Percentiles rank a stretch among this genome's conserved stretches.
Evolutionary conservation across 2,888 invertebrate genomes (phyloP).

Genomic region (Meta bourneti): DNA sequence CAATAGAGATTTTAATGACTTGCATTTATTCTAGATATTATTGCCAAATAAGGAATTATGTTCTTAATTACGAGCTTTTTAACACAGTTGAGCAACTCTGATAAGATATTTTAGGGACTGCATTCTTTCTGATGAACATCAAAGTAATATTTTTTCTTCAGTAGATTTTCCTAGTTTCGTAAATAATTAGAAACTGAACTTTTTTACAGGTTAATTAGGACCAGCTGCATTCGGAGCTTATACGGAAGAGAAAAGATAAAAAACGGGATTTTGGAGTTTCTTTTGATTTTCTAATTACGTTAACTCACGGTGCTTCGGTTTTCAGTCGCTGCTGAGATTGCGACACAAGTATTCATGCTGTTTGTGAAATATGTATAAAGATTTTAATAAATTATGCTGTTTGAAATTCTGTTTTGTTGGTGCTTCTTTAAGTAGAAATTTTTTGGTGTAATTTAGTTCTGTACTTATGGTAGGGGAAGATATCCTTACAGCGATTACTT

Average conservation of each 20-base stretch:
- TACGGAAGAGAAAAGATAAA: not conserved
- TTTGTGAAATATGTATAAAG: slow-evolving; percentile 62
- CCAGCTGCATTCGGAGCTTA: slow-evolving; percentile 62
- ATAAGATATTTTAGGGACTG: not conserved
- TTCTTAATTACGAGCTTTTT: not conserved
- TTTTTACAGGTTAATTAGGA: slow-evolving; percentile 34
- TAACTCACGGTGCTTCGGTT: slow-evolving; percentile 36
- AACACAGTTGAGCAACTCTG: not conserved
- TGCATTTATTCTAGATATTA: not conserved
- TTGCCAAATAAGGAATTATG: not conserved
- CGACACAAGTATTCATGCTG: slow-evolving; percentile 14
- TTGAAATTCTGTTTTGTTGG: not conserved
- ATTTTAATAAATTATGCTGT: slow-evolving; percentile 61
- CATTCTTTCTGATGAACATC: not conserved
- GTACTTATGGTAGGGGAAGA: too few species aligned
- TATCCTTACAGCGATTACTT: too few species aligned
- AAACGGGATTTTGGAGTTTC: slow-evolving; percentile 26
- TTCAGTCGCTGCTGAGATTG: slow-evolving; percentile 6
- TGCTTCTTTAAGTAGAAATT: too few species aligned
- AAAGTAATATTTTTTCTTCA: not conserved
- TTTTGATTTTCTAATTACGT: slow-evolving; percentile 35
- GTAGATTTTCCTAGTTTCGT: not conserved
- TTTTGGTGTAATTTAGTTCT: too few species aligned
- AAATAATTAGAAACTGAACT: not conserved
- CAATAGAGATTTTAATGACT: not conserved